phyloP scores from a whole-genome alignment of 2,113 vertebrate species.

The Bettongia penicillata region DNA sequence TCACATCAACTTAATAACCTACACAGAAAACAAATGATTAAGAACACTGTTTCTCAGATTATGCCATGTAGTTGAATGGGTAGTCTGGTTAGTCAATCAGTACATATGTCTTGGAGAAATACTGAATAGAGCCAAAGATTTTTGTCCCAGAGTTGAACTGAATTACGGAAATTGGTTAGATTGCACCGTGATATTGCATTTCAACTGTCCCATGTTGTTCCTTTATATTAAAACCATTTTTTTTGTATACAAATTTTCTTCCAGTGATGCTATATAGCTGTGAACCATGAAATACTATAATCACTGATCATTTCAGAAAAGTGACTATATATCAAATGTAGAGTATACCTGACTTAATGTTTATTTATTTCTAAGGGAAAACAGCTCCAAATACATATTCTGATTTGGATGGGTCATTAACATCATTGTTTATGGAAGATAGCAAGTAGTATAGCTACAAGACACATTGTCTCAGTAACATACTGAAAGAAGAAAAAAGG shows the following conservation, averaged over 20 bases:
- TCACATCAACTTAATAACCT: neutral
- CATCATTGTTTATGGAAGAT: neutral
- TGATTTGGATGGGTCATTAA: neutral
- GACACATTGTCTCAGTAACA: neutral
- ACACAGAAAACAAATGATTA: neutral
- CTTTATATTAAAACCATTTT: neutral
- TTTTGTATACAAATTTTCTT: neutral
- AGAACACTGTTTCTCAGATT: neutral
- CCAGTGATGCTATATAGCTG: neutral
- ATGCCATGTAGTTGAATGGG: neutral
- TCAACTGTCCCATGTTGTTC: neutral
- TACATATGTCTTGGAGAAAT: neutral
- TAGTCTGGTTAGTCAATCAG: neutral
- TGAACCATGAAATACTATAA: neutral
- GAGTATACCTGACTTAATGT: neutral
- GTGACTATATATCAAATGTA: neutral
- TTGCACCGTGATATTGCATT: neutral
- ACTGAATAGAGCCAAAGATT: neutral
- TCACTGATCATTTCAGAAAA: neutral
- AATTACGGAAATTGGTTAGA: neutral
- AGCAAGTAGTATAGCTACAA: neutral
- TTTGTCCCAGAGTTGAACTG: neutral
- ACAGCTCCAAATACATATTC: neutral
- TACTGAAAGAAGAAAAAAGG: neutral
- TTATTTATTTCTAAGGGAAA: neutral